Evolutionary conservation across 2,888 invertebrate species (phyloP).

Genomic region (Melanargia galathea): DNA sequence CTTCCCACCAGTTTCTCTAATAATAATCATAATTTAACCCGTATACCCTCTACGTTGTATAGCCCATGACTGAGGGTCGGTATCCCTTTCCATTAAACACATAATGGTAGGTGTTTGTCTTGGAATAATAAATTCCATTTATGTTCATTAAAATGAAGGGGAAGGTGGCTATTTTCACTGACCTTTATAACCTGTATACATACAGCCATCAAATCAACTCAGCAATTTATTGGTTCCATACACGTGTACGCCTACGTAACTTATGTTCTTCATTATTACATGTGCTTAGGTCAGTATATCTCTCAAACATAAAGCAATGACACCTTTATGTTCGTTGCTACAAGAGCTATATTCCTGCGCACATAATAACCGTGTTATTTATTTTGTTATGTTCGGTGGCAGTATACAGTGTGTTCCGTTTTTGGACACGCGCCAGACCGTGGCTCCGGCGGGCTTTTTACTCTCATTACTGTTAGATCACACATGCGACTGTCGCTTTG

Average conservation of each 20-base stretch:
- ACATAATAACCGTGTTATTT: conserved; percentile 4
- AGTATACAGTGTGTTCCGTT: conserved; percentile 43
- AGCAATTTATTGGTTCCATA: neutral
- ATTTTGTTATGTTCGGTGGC: conserved; percentile 18
- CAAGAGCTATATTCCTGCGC: conserved; percentile 1
- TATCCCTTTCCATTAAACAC: too few species aligned
- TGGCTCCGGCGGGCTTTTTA: conserved; percentile 47
- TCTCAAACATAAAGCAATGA: neutral
- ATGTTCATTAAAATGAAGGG: too few species aligned
- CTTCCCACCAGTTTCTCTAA: too few species aligned
- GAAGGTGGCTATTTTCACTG: too few species aligned
- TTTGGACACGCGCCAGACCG: conserved; percentile 59
- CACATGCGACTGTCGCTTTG: conserved; percentile 1
- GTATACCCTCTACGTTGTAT: too few species aligned
- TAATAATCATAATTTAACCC: too few species aligned
- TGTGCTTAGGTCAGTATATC: neutral
- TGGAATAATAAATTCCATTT: too few species aligned
- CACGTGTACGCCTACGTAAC: conserved; percentile 5
- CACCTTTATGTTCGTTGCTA: conserved; percentile 1
- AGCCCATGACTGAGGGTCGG: too few species aligned
- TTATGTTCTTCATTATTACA: neutral
- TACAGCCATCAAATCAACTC: conserved; percentile 4
- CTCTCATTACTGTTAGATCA: conserved; percentile 15
- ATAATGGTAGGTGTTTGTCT: too few species aligned
- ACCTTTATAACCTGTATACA: neutral